Base-by-base conservation (phyloP, 2,113 vertebrate genomes). In the Malaclemys terrapin region DNA sequence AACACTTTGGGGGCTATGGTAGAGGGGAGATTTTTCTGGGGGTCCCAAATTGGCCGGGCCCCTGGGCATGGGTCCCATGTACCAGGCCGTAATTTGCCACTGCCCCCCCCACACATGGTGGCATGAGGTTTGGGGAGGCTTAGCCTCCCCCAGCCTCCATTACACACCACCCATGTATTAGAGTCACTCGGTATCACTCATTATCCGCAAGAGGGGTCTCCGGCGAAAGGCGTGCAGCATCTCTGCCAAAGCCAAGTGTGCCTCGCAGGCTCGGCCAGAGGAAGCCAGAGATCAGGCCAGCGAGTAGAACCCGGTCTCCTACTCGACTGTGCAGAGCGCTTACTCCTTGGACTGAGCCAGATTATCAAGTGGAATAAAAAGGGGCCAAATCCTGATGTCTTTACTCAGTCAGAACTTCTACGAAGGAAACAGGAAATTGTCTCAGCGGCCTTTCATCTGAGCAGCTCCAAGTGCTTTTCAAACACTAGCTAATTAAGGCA, bases 1-100 rank as follows among this genome's bases (percentile, higher is more conserved):
- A 25, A 57, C 8, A 0, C 24, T 27, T 7, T 57, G 1, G 8
- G 8, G 53, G 20, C 8, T 54, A 17, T 54, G 8, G 8, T 54
- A 20, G 20, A 45, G 19, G 8, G 10, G 56, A 11, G 25, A 57
- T 57, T 57, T 57, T 10, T 27, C 57, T 62, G 57, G 27, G 57
- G 11, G 27, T 62, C 57, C 12, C 27, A 62, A 62, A 62, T 6
- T 62, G 57, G 5, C 57, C 57, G 11, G 57, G 4, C 27, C 56
- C 57, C 11, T 62, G 57, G 22, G 11, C 53, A 22, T 54, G 53
- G 20, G 53, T 22, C 53, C 20, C 20, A 3, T 54, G 53, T 54
- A 20, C 5, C 12, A 12, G 11, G 57, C 12, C 1, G 6, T 31
- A 31, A 62, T 62, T 27, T 1, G 5, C 27, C 57, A 5, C 10